These are phyloP conservation scores for Mayetiola destructor DNA, from an alignment of 2,888 invertebrate species.

Conservation along the genomic window DNA sequence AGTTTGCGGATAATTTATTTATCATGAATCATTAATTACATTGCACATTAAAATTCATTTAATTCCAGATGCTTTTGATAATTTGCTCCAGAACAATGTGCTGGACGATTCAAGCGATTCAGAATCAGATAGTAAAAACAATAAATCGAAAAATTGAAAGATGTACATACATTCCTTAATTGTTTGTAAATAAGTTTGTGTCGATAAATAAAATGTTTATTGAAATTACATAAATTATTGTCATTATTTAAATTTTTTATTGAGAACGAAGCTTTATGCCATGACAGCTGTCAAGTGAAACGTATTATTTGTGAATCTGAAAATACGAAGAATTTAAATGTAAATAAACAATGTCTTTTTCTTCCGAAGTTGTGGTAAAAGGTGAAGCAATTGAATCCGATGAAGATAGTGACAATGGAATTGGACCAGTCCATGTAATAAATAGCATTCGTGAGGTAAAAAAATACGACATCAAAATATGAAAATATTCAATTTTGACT, in stretches of 20 bases:
- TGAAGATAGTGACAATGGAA: slow-evolving; percentile 18
- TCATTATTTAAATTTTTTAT: not conserved
- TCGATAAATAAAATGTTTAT: no score
- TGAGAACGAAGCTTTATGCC: not conserved
- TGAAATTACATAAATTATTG: not conserved
- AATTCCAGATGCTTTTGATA: not conserved
- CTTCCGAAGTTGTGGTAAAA: slow-evolving; percentile 13
- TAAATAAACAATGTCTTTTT: slow-evolving; percentile 4
- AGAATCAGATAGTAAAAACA: not conserved
- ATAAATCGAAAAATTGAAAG: no score
- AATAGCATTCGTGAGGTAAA: not conserved
- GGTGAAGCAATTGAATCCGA: slow-evolving; percentile 22
- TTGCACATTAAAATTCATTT: not conserved
- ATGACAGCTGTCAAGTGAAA: no score
- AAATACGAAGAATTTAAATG: no score
- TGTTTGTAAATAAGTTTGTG: no score
- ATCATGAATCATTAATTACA: not conserved
- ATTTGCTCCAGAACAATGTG: not conserved
- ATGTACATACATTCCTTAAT: no score
- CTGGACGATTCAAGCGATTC: not conserved
- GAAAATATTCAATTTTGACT: no score
- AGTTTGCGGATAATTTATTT: not conserved
- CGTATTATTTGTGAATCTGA: no score
- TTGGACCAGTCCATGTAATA: not conserved
- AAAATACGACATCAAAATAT: not conserved